Evolutionary conservation across 2,113 vertebrate species (phyloP), one percentile per base, ranked within the genome.

Genomic region (Aldabrachelys gigantea): DNA sequence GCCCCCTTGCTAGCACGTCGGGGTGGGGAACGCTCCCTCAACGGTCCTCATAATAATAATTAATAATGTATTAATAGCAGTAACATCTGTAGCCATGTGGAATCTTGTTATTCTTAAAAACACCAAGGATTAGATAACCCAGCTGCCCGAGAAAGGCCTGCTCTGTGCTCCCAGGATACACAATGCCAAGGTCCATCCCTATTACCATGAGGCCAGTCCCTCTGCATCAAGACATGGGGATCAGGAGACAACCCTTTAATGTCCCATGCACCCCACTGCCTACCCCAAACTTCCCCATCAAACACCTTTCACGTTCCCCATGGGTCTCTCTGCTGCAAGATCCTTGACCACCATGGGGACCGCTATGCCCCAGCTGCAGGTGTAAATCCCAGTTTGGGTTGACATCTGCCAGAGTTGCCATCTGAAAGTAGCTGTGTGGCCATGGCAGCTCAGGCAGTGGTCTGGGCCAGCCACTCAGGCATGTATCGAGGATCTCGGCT

Each of bases 201-300:
- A 27, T 31, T n/a, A 85, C 14, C 2, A 10, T 50, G 11, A 24
- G 35, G n/a, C n/a, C 5, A 8, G 16, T 10, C n/a, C 84, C 52
- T 53, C 49, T 14, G 35, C 17, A 52, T 24, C 6, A 41, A 14
- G 21, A 16, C 0, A 0, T 11, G 10, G 50, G 44, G 49, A 72
- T 50, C 19, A n/a, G 59, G 35, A 59, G 38, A 53, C 38, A 2
- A 21, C 31, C 19, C 78, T 79, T 72, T 22, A n/a, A 0, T 5
- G 4, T 41, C 54, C 35, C 19, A 29, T 11, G 27, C 12, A 53
- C 4, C 10, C 4, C 22, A n/a, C 3, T 7, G 13, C 57, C 29
- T 54, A 0, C 31, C n/a, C 29, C 78, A 80, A 59, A 59, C 25
- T 27, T 29, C 19, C 47, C 27, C 59, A 6, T 0, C 49, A 52